Base-by-base conservation (phyloP, 2,797 vertebrate genomes). In the Acanthurus tractus region DNA sequence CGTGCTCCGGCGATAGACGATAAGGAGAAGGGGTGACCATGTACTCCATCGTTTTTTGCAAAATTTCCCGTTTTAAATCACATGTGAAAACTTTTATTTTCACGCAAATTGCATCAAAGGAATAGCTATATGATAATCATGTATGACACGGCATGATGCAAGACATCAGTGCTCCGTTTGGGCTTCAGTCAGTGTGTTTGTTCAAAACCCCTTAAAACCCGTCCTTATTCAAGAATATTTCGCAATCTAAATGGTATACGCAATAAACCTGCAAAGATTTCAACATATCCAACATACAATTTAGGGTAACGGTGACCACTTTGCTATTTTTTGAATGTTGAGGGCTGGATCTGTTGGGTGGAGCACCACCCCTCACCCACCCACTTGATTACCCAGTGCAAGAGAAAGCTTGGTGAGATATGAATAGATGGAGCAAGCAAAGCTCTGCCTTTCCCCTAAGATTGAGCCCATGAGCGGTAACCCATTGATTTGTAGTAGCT, bases 331-430 rank as follows among this genome's bases (percentile, higher is more conserved):
- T 67, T 82, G 17, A 74, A 63, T 46, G 15, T 59, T 38, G 34
- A 59, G 48, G 25, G 45, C 14, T 58, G 48, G 49, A 25, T 58
- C 9, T 75, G 11, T 4, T n/a, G 71, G 70, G 55, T 86, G 68
- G 63, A 84, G 70, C 70, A 38, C 56, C 45, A 57, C 70, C 46
- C 1, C 68, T 74, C 56, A 67, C 63, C 52, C 76, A 70, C 57
- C n/a, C 36, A 66, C 45, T 54, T 67, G 22, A 63, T 44, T 1
- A 18, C 48, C 44, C 79, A 15, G 46, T 62, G 34, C 63, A 73
- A 10, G 25, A 61, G 59, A 36, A 52, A 68, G 70, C 46, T 15
- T 64, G 48, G 13, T 20, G 57, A 45, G 22, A 63, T 58, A 10
- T 44, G 52, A 55, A 36, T 73, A 63, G n/a, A 70, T 42, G 58